Percentiles rank a stretch among this genome's conserved stretches.
These are phyloP conservation scores for Chroicocephalus ridibundus DNA, from an alignment of 2,113 vertebrate genomes.

Conservation along the genomic window DNA sequence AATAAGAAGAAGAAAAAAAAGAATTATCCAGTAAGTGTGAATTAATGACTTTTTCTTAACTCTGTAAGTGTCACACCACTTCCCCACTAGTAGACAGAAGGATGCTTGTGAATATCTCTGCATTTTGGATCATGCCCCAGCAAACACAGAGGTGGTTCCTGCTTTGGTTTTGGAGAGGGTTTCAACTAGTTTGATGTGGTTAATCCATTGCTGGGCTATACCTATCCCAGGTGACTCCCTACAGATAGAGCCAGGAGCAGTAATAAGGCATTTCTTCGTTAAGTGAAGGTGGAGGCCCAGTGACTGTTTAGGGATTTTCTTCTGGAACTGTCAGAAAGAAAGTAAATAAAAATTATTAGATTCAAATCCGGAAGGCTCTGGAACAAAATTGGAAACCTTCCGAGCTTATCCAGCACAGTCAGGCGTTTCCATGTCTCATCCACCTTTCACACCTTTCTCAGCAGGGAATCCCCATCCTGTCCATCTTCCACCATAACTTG, in stretches of 20 bases:
- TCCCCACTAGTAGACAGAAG: background rate
- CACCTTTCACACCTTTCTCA: background rate
- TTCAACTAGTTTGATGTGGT: background rate
- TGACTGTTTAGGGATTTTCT: background rate
- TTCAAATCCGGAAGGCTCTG: background rate
- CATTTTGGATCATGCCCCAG: background rate
- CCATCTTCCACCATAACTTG: background rate
- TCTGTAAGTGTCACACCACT: fast-evolving
- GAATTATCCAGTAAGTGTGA: background rate
- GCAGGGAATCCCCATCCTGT: background rate
- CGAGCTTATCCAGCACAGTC: background rate
- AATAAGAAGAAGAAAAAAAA: background rate
- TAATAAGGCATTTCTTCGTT: background rate
- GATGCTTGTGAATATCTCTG: background rate
- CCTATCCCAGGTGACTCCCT: background rate
- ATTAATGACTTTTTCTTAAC: background rate
- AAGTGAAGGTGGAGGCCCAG: background rate
- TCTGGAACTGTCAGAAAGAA: background rate
- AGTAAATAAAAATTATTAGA: background rate
- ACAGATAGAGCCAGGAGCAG: background rate
- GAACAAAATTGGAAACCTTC: background rate
- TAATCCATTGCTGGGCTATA: background rate
- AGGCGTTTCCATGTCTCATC: background rate
- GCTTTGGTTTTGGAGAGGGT: background rate
- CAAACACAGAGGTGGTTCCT: background rate